Evolutionary conservation across 2,888 invertebrate species (phyloP).

Genomic region (Drosophila recens): DNA sequence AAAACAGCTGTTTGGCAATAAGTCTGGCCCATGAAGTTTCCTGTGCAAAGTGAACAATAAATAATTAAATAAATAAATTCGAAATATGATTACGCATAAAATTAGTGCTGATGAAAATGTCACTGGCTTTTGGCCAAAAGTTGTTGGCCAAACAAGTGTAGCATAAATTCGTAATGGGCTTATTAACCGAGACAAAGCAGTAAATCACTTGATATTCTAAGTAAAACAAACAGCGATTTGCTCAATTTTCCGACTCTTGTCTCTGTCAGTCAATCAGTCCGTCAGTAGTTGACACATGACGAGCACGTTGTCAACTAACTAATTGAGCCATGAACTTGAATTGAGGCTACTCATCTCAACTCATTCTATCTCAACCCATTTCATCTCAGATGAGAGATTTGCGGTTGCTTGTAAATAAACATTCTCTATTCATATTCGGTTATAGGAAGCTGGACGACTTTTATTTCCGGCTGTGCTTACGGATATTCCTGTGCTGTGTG

Average conservation of each 20-base stretch:
- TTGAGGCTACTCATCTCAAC: too few relatives aligned
- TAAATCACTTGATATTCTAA: constrained; percentile 45
- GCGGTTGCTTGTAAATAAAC: constrained; percentile 11
- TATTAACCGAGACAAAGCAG: constrained; percentile 32
- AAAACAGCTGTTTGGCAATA: constrained; percentile 6
- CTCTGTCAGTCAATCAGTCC: constrained; percentile 1
- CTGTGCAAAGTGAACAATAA: constrained; percentile 13
- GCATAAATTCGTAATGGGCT: constrained; percentile 46
- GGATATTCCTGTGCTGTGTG: constrained; percentile 16
- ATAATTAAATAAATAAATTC: constrained; percentile 3
- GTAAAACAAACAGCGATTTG: constrained; percentile 42
- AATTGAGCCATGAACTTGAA: constrained; percentile 78
- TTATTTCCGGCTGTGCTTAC: constrained; percentile 38
- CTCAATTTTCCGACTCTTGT: constrained; percentile 13
- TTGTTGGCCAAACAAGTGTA: too few relatives aligned
- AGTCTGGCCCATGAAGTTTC: neutral
- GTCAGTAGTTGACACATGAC: constrained; percentile 26
- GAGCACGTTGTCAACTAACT: constrained; percentile 47
- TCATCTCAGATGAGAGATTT: constrained; percentile 19
- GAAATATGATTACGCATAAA: constrained; percentile 31
- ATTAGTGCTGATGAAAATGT: constrained; percentile 20
- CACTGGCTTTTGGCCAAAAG: constrained; percentile 11
- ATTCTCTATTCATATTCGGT: constrained; percentile 6
- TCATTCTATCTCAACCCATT: constrained; percentile 19
- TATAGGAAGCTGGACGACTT: constrained; percentile 28